Percentiles rank a stretch among this genome's conserved stretches.
These are phyloP conservation scores for Tenthredo livida DNA, from an alignment of 2,888 invertebrate genomes.

Conservation along the genomic window DNA sequence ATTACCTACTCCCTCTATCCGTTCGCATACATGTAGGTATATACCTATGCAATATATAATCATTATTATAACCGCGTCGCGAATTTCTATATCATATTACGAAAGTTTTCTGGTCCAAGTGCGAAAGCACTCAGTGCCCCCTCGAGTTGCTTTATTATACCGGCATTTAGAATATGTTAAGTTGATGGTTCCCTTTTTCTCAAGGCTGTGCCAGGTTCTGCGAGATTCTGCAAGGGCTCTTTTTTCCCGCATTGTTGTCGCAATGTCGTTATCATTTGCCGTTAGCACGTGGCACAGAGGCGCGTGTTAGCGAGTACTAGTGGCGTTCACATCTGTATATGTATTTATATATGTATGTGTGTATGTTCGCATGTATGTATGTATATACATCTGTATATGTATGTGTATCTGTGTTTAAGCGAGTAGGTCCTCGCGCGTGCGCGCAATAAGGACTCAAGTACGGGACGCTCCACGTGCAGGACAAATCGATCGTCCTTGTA, in stretches of 20 bases:
- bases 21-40: neutral
- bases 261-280: slow-evolving; percentile 51
- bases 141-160: neutral
- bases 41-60: neutral
- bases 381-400: neutral
- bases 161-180: slow-evolving; percentile 45
- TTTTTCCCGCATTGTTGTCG: slow-evolving; percentile 52
- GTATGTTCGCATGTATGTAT: neutral
- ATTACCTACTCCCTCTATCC: neutral
- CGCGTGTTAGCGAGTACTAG: slow-evolving; percentile 38
- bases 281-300: slow-evolving; percentile 51
- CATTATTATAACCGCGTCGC: neutral
- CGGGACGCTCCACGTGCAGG: slow-evolving; percentile 60
- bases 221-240: slow-evolving; percentile 43
- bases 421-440: slow-evolving; percentile 27
- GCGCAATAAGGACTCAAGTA: slow-evolving; percentile 44
- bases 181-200: slow-evolving; percentile 19
- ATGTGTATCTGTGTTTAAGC: neutral
- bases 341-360: neutral
- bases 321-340: neutral
- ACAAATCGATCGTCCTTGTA: slow-evolving; percentile 71
- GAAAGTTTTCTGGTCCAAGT: neutral
- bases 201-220: slow-evolving; percentile 41
- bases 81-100: neutral
- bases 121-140: slow-evolving; percentile 1